These are phyloP conservation scores for Lydus trimaculatus DNA, from an alignment of 2,888 invertebrate species.

Conservation along the genomic window DNA sequence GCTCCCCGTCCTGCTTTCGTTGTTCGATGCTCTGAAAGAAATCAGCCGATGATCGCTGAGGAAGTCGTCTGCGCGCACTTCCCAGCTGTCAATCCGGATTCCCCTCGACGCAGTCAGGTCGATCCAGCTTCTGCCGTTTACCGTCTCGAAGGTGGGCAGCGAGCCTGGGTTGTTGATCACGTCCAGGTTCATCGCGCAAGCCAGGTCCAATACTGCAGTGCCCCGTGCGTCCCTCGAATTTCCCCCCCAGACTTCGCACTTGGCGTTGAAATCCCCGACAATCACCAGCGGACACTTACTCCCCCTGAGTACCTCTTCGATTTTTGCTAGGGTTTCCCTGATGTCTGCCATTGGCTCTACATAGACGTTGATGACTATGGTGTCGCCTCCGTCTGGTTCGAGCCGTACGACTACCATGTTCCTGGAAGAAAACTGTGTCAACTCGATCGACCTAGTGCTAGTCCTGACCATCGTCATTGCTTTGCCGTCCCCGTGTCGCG, in stretches of 20 bases:
- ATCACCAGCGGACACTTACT: conserved; percentile 10
- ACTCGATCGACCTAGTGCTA: neutral
- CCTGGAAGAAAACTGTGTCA: neutral
- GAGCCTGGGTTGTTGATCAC: too few species aligned
- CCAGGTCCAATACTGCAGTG: too few species aligned
- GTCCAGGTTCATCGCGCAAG: too few species aligned
- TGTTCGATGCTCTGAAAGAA: neutral
- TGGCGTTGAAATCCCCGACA: conserved; percentile 34
- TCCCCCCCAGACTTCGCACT: conserved; percentile 31
- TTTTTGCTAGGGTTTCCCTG: neutral
- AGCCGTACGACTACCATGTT: neutral
- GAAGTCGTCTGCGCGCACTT: conserved; percentile 27
- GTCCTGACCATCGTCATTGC: conserved; percentile 12
- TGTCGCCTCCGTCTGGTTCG: neutral
- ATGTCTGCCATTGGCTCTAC: neutral
- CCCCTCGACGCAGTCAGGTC: conserved; percentile 25
- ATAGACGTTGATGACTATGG: neutral
- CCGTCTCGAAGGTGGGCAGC: too few species aligned
- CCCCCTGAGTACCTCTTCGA: conserved; percentile 3
- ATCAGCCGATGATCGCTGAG: conserved; percentile 32
- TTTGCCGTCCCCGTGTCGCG: conserved; percentile 8
- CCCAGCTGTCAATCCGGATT: conserved; percentile 18
- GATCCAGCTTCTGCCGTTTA: conserved; percentile 26
- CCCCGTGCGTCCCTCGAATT: conserved; percentile 13
- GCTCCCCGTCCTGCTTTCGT: neutral